These are phyloP conservation scores for Toxotes lorentzi DNA, from an alignment of 2,797 vertebrate species.

Conservation along the genomic window DNA sequence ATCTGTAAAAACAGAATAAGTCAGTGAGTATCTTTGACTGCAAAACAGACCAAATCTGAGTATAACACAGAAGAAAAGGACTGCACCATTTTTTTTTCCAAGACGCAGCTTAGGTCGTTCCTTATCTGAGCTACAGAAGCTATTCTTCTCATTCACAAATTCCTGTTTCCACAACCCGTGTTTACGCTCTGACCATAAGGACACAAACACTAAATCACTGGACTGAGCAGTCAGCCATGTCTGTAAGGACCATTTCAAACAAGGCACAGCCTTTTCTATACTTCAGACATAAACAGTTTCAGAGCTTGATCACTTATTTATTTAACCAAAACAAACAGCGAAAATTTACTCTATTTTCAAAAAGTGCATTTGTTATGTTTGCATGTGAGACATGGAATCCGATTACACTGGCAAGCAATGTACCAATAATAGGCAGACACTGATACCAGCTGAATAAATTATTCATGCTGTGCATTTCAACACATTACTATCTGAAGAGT, in stretches of 20 bases:
- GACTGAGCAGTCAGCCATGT: constrained; percentile 5
- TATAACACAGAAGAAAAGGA: constrained; percentile 18
- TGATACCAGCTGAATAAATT: constrained; percentile 63
- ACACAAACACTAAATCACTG: constrained; percentile 55
- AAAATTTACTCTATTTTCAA: not conserved
- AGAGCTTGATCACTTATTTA: not conserved
- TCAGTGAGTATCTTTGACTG: not conserved
- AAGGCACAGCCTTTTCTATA: constrained; percentile 17
- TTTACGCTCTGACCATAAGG: constrained; percentile 30
- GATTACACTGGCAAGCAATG: constrained; percentile 45
- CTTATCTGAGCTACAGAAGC: constrained; percentile 24
- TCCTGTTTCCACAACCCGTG: constrained; percentile 31
- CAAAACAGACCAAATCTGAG: constrained; percentile 27
- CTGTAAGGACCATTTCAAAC: constrained; percentile 21
- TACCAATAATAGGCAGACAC: constrained; percentile 35
- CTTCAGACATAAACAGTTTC: not conserved
- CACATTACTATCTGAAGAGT: constrained; percentile 45
- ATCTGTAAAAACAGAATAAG: constrained; percentile 80
- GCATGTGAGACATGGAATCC: constrained; percentile 31
- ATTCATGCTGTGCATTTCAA: constrained; percentile 71
- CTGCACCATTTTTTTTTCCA: constrained; percentile 10
- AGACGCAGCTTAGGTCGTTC: not conserved
- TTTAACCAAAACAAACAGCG: not conserved
- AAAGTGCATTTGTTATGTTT: constrained; percentile 27
- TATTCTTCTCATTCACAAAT: constrained; percentile 55